Evolutionary conservation across 2,113 vertebrate species (phyloP), one percentile per base, ranked within the genome.

Genomic region (Grus americana): DNA sequence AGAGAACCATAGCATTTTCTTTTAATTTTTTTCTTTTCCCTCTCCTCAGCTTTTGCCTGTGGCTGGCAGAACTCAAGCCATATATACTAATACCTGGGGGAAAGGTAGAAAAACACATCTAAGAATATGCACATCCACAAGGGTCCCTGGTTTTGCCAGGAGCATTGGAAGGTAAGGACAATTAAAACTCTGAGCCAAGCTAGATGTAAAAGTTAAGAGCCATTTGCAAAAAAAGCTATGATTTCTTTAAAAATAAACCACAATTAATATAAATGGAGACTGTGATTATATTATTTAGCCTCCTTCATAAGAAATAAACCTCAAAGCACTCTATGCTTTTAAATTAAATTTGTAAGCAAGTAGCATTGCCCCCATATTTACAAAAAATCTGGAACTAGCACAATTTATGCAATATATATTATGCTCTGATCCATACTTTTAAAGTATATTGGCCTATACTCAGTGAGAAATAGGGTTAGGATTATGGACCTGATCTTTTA

Each of bases 11-110:
- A 50, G 3, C 3, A 57, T 36, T 59, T 30, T 70, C 12, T 58
- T 86, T 46, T n/a, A 1, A 9, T 30, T 72, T 61, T 40, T 71
- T 47, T 10, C 3, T 59, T 71, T 57, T 87, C 36, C 57, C 36
- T 57, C 22, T 78, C 34, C 50, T 63, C 61, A 68, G 16, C 4
- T 52, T 93, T 96, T 49, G 27, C 55, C 78, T 88, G 29, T 68
- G 88, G 49, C 61, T 58, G 88, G 59, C 65, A 95, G 32, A 78
- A 79, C 82, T 96, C 59, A 79, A 96, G 42, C 34, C 44, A 24
- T 71, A 82, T 46, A 36, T 54, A 65, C 34, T 65, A 62, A 80
- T 36, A 62, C 11, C 26, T 54, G 12, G 4, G 14, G 5, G 17
- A 44, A 81, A 49, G 15, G 26, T 6, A 78, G 42, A 49, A 92